Evolutionary conservation across 2,113 vertebrate genomes (phyloP).

Genomic region (Alethe diademata): DNA sequence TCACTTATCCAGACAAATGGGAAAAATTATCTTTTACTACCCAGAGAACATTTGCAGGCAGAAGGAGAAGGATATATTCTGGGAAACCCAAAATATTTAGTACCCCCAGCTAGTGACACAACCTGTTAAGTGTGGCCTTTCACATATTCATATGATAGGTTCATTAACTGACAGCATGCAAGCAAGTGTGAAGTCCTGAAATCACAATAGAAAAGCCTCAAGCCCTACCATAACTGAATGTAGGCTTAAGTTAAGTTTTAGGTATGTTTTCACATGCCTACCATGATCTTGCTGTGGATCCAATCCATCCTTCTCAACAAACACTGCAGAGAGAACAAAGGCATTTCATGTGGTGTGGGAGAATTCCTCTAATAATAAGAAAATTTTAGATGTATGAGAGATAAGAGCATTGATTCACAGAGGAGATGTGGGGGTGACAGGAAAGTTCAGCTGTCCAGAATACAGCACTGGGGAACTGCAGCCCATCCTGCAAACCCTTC

Average conservation of each 20-base stretch:
- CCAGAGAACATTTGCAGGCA: slow-evolving; percentile 28
- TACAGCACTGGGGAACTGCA: neutral
- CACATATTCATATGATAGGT: neutral
- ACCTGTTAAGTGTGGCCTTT: neutral
- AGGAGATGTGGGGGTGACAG: neutral
- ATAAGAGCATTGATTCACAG: neutral
- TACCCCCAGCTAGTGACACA: neutral
- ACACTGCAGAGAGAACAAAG: neutral
- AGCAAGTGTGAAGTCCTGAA: neutral
- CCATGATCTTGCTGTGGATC: neutral
- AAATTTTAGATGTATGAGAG: neutral
- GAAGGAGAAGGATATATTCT: slow-evolving; percentile 6
- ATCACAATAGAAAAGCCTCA: neutral
- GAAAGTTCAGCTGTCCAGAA: neutral
- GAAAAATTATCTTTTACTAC: slow-evolving; percentile 50
- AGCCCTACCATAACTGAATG: neutral
- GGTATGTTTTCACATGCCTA: neutral
- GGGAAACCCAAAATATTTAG: neutral
- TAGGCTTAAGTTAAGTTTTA: neutral
- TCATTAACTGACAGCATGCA: neutral
- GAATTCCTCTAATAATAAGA: neutral
- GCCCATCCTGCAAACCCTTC: neutral
- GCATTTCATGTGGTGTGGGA: neutral
- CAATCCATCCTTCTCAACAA: neutral
- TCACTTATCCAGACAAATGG: slow-evolving; percentile 25